Evolutionary conservation across 2,888 invertebrate genomes (phyloP).

Genomic region (Tanytarsus gracilentus): DNA sequence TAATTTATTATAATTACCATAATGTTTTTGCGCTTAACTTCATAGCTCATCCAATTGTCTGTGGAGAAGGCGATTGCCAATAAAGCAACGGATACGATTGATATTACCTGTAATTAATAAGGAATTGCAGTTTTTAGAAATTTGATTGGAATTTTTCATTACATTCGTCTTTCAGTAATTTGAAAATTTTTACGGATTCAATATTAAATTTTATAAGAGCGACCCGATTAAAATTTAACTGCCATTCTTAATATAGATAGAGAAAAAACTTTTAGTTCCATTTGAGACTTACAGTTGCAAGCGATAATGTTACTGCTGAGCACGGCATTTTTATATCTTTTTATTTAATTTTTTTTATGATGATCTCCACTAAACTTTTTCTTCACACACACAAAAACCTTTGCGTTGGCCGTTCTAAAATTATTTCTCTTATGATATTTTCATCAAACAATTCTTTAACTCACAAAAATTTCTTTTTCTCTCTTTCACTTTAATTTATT

Average conservation of each 20-base stretch:
- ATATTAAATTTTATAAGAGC: too few species aligned
- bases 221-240: too few species aligned
- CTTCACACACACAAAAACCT: neutral
- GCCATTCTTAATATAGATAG: neutral
- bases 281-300: conserved; percentile 60
- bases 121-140: neutral
- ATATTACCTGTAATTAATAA: conserved; percentile 50
- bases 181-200: too few species aligned
- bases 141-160: neutral
- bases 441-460: neutral
- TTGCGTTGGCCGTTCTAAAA: neutral
- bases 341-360: conserved; percentile 14
- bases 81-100: conserved; percentile 87
- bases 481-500: neutral
- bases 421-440: neutral
- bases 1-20: conserved; percentile 66
- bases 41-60: conserved; percentile 93
- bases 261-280: neutral
- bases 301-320: conserved; percentile 87
- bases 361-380: neutral
- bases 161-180: too few species aligned
- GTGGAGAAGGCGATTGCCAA: conserved; percentile 91
- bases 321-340: conserved; percentile 66
- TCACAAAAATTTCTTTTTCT: too few species aligned
- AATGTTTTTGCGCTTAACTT: conserved; percentile 80